Evolutionary conservation across 1,140 invertebrate genomes (phyloP).

Genomic region (Hirudo medicinalis): DNA sequence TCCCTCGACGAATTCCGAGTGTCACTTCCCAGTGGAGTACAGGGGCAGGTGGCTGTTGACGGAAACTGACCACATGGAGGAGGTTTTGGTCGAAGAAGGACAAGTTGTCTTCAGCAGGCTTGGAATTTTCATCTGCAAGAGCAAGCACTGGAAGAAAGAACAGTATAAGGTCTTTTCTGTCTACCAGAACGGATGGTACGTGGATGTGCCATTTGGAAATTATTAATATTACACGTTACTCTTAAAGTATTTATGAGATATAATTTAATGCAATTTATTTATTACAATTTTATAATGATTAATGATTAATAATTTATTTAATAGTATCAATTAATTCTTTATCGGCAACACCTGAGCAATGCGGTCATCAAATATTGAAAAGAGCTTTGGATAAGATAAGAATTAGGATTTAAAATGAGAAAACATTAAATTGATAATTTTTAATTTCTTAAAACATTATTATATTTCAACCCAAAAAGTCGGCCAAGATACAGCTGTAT

Average conservation of each 20-base stretch:
- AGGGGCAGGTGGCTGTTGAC: constrained; percentile 17
- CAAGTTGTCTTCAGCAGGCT: constrained; percentile 15
- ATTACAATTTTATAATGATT: too few species aligned
- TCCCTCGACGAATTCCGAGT: constrained; percentile 18
- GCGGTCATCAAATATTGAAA: too few species aligned
- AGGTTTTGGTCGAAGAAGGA: constrained; percentile 14
- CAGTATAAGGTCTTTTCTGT: constrained; percentile 22
- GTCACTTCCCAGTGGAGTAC: constrained; percentile 19
- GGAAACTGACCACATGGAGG: constrained; percentile 12
- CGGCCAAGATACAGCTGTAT: constrained; percentile 18
- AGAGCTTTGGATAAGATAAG: too few species aligned
- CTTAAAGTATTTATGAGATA: too few species aligned
- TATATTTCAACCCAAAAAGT: background rate
- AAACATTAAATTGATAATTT: too few species aligned
- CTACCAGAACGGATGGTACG: constrained; percentile 23
- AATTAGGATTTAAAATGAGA: too few species aligned
- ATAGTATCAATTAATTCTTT: too few species aligned
- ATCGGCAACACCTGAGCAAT: too few species aligned
- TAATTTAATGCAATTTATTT: too few species aligned
- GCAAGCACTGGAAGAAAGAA: constrained; percentile 22
- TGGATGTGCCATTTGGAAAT: background rate
- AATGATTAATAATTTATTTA: too few species aligned
- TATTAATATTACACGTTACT: too few species aligned
- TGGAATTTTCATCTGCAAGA: constrained; percentile 22
- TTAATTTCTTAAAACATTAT: too few species aligned